These are phyloP conservation scores for Aporophyla nigra DNA, from an alignment of 2,888 invertebrate genomes.

Conservation along the genomic window DNA sequence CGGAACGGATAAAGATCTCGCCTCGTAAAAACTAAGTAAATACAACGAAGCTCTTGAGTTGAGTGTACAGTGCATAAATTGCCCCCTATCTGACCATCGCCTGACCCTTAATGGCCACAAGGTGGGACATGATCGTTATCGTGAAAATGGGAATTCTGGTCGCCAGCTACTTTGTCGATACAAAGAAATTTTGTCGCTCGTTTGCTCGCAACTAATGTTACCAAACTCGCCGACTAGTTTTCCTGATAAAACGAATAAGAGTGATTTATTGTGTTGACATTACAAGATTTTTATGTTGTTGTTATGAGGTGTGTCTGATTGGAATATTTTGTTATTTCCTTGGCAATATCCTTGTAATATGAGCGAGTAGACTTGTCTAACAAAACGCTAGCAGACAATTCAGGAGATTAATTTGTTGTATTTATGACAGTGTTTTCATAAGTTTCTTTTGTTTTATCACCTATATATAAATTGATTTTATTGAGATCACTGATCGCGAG, in stretches of 20 bases:
- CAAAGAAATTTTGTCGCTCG: slow-evolving; percentile 84
- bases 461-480: slow-evolving; percentile 8
- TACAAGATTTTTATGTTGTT: slow-evolving; percentile 59
- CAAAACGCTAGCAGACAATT: slow-evolving; percentile 1
- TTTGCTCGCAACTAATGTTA: slow-evolving; percentile 78
- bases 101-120: slow-evolving; percentile 88
- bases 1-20: slow-evolving; percentile 81
- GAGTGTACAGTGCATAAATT: slow-evolving; percentile 89
- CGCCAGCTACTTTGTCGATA: slow-evolving; percentile 84
- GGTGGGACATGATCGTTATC: slow-evolving; percentile 89
- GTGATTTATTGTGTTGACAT: slow-evolving; percentile 72
- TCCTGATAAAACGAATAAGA: slow-evolving; percentile 64
- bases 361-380: slow-evolving; percentile 5
- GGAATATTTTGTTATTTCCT: slow-evolving; percentile 46
- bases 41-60: slow-evolving; percentile 82
- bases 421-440: slow-evolving; percentile 20
- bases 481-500: neutral
- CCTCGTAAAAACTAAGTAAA: slow-evolving; percentile 85
- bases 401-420: neutral
- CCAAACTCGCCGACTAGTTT: slow-evolving; percentile 67
- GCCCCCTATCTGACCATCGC: slow-evolving; percentile 87
- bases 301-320: slow-evolving; percentile 51
- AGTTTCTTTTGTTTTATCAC: slow-evolving; percentile 18
- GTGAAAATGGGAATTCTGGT: slow-evolving; percentile 84
- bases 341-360: slow-evolving; percentile 9